Percentiles rank a stretch among this genome's conserved stretches.
phyloP scores from a whole-genome alignment of 1,140 invertebrate species.

The Ceratina calcarata region DNA sequence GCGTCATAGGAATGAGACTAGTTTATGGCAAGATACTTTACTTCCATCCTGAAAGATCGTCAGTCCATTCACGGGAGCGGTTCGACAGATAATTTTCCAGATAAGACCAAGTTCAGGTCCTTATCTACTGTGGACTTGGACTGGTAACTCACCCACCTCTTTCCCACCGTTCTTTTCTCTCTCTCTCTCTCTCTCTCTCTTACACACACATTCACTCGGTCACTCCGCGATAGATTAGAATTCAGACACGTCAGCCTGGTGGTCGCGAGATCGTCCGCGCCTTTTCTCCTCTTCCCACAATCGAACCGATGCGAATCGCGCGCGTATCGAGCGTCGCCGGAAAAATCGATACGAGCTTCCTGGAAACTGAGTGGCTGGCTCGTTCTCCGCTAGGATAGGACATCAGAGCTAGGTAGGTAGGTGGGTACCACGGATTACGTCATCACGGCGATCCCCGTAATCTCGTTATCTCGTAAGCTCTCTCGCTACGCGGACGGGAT shows the following conservation, averaged over 20 bases:
- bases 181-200: background rate
- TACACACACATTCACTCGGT: background rate
- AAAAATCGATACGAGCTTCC: conserved; percentile 46
- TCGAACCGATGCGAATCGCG: background rate
- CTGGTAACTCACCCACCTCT: conserved; percentile 32
- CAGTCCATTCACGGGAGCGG: conserved; percentile 1
- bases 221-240: conserved; percentile 53
- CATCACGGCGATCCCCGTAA: conserved; percentile 48
- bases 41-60: conserved; percentile 8
- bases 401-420: no score
- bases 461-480: conserved; percentile 58
- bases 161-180: background rate
- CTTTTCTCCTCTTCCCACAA: background rate
- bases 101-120: conserved; percentile 39
- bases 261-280: conserved; percentile 20
- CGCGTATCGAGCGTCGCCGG: conserved; percentile 21
- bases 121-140: conserved; percentile 52
- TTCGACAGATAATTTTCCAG: conserved; percentile 33
- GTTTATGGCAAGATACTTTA: background rate
- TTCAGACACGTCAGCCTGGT: conserved; percentile 54
- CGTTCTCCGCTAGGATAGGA: background rate
- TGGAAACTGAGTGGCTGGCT: conserved; percentile 30
- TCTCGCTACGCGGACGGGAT: conserved; percentile 20
- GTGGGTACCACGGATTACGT: conserved; percentile 36
- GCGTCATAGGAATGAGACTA: background rate